Conservation (phyloP, 2,888 invertebrate genomes). For the Cistogaster globosa region DNA sequence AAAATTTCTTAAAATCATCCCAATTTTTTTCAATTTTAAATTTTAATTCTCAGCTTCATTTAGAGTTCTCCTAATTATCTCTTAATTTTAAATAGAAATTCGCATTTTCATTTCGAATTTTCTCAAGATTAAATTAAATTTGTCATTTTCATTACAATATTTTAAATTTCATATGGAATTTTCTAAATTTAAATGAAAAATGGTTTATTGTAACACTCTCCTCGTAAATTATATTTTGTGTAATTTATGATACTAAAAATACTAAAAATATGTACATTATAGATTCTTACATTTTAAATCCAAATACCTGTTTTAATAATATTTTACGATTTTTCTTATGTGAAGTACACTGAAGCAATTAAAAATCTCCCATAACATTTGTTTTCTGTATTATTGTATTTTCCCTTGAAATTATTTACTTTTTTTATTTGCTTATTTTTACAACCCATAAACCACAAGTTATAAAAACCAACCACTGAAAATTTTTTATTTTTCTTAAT, state of each 20-base stretch:
- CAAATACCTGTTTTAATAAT: background rate
- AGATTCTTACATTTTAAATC: slow-evolving; percentile 47
- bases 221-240: too few species aligned
- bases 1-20: too few species aligned
- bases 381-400: background rate
- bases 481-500: background rate
- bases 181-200: too few species aligned
- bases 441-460: slow-evolving; percentile 62
- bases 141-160: too few species aligned
- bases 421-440: slow-evolving; percentile 45
- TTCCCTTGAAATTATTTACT: slow-evolving; percentile 30
- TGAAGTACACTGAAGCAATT: slow-evolving; percentile 53
- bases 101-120: too few species aligned
- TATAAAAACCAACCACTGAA: slow-evolving; percentile 63
- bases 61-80: too few species aligned
- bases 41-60: too few species aligned
- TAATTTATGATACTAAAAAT: background rate
- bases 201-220: too few species aligned
- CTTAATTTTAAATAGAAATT: too few species aligned
- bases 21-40: too few species aligned
- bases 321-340: slow-evolving; percentile 16
- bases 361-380: slow-evolving; percentile 41
- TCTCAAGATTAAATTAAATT: too few species aligned
- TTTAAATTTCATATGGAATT: too few species aligned
- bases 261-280: slow-evolving; percentile 6